Base-by-base conservation (phyloP, 2,797 vertebrate genomes). In the Myotis vivesi region DNA sequence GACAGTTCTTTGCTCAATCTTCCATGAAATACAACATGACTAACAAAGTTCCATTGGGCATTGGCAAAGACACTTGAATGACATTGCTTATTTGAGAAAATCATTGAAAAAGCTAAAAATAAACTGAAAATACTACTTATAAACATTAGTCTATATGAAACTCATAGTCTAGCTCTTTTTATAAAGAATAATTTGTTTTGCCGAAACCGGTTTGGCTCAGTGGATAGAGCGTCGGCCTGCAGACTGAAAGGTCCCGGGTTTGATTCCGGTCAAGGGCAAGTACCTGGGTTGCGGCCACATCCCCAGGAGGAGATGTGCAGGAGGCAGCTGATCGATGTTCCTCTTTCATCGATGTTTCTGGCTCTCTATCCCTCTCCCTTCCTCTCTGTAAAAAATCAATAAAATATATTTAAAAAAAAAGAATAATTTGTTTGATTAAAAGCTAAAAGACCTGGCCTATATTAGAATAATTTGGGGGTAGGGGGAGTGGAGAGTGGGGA, bases 51-150 rank as follows among this genome's bases (percentile, higher is more conserved):
- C 8, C 36, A 64, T 89, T 89, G 41, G 68, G 44, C 3, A 57
- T 57, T 55, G 68, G 25, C 41, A 90, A 86, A 94, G 23, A n/a
- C 53, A 44, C 16, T 62, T 79, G 69, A 76, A 84, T 87, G 23
- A 17, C 44, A 68, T 81, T 79, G 25, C 41, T 88, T 87, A 71
- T 89, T 89, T 93, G 73, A 90, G 76, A 95, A 95, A 91, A 82
- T 82, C 23, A 46, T 59, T 36, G 33, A 51, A 59, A 96, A 96
- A 69, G 16, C 71, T 88, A 75, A 94, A 93, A 76, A 51, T 90
- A 33, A 41, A 44, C 22, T 16, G 44, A 87, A 87, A 89, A 23
- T 89, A 87, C 22, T 19, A 89, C 4, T 87, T 51, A 51, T 79
- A 93, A 94, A n/a, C 36, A 66, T 80, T 72, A 30, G 1, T 86